A percentile compares a stretch with the other conserved stretches of the same genome.
Conservation (phyloP, 2,797 vertebrate species). For the Ciconia nigra region DNA sequence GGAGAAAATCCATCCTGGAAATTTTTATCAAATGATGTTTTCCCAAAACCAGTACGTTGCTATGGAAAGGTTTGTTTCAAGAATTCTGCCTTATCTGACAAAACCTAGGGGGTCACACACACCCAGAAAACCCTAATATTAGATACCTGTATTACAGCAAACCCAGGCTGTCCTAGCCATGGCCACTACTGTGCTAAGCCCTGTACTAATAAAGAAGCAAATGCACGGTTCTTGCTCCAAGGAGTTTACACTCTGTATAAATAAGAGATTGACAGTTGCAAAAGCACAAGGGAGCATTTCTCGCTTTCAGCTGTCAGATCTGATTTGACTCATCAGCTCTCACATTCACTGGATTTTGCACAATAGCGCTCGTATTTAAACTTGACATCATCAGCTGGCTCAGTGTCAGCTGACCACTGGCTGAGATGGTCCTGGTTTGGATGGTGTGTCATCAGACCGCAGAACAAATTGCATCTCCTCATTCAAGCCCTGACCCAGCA, state of each 20-base stretch:
- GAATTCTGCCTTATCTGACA: background rate
- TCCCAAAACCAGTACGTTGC: fast-evolving
- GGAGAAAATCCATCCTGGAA: background rate
- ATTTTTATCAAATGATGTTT: background rate
- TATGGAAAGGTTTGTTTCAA: background rate
- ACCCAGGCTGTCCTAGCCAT: background rate
- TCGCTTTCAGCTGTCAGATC: background rate
- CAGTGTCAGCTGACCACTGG: background rate
- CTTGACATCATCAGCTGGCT: background rate
- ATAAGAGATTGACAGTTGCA: background rate
- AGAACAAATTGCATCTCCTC: background rate
- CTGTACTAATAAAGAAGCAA: background rate
- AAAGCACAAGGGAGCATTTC: background rate
- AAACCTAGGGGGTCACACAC: too few species aligned
- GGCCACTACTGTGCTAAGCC: background rate
- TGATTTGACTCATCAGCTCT: background rate
- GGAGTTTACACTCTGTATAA: background rate
- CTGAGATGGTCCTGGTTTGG: background rate
- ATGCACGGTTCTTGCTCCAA: background rate
- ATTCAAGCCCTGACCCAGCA: background rate
- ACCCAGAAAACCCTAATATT: fast-evolving
- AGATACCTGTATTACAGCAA: background rate
- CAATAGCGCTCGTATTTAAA: background rate
- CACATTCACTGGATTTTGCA: background rate
- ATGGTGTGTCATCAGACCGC: background rate